Conservation (phyloP, 53 echinoderm and acorn worm genomes). For the Crossaster papposus region DNA sequence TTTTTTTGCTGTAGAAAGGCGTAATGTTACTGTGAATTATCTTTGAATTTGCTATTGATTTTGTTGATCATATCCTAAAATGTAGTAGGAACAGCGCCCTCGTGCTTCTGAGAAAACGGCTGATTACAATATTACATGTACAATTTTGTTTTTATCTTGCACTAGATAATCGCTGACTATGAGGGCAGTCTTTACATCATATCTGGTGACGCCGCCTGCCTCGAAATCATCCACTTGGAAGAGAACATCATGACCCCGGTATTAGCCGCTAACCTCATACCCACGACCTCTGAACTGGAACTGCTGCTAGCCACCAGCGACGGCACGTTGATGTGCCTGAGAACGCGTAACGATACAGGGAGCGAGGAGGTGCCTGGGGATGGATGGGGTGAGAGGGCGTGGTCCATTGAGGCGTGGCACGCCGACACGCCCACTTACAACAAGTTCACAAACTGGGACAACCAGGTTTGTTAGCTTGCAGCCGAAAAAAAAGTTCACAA, state of each 20-base stretch:
- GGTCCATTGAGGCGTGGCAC: slow-evolving; percentile 50
- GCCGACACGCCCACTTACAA: slow-evolving; percentile 62
- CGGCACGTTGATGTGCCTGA: slow-evolving; percentile 74
- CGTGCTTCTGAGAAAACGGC: too few relatives aligned
- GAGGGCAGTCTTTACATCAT: slow-evolving; percentile 81
- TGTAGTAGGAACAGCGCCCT: too few relatives aligned
- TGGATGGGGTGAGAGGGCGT: slow-evolving; percentile 13
- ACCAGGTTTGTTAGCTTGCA: slow-evolving; percentile 57
- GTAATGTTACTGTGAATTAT: too few relatives aligned
- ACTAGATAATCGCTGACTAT: slow-evolving; percentile 66
- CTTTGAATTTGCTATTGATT: too few relatives aligned
- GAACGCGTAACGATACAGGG: slow-evolving; percentile 5
- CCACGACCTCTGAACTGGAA: slow-evolving; percentile 67
- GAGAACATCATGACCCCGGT: slow-evolving; percentile 69
- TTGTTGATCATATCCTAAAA: too few relatives aligned
- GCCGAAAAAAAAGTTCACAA: too few relatives aligned
- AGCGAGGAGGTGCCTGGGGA: slow-evolving; percentile 1
- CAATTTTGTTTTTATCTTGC: neutral
- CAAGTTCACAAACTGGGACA: slow-evolving; percentile 66
- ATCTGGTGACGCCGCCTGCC: slow-evolving; percentile 66
- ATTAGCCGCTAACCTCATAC: slow-evolving; percentile 74
- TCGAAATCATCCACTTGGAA: slow-evolving; percentile 68
- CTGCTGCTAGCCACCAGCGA: slow-evolving; percentile 76
- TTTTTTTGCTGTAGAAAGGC: too few relatives aligned
- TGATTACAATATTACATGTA: too few relatives aligned